Base-by-base conservation (phyloP, 2,113 vertebrate species). In the Alosa alosa region DNA sequence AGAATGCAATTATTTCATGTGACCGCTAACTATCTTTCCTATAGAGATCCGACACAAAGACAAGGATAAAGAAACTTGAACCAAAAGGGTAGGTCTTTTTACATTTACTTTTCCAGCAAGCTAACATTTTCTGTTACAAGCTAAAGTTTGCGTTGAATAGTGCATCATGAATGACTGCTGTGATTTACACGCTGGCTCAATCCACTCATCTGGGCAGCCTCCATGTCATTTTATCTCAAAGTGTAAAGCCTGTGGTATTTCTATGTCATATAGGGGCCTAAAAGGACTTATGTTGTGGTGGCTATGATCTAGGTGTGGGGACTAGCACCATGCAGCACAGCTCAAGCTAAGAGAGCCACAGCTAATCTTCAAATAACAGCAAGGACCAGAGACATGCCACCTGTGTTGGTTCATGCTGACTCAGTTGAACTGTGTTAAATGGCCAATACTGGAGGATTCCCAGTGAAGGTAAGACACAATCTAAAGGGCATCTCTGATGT, bases 351-450 rank as follows among this genome's bases (percentile, higher is more conserved):
- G 15, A 68, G n/a, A 78, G 84, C 89, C 85, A 88, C 41, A 84
- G 89, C 81, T 86, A 84, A 86, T 87, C 87, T 83, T 55, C 55
- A 84, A 84, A 86, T 87, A 85, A 25, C 22, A 81, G 83, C 81
- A 39, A 10, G 46, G 75, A 87, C 68, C 82, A 87, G 83, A 88
- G 50, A 49, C 83, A 78, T 36, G 31, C 31, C 50, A 81, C 18
- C 11, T 8, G 78, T 84, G 49, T 47, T 60, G 83, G 86, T 90
- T 86, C 92, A 86, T 25, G 82, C 84, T 5, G 55, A 31, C 4
- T 85, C 17, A 52, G 82, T 92, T 91, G 88, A 89, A 91, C 3
- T 46, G 45, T 83, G 84, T 89, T 85, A 86, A 91, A 88, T 60
- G n/a, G 82, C 86, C 87, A 18, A 39, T 83, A 55, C 81, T 9